A percentile compares a stretch with the other conserved stretches of the same genome.
phyloP scores from a whole-genome alignment of 2,888 invertebrate genomes.

The Tortricodes alternella region DNA sequence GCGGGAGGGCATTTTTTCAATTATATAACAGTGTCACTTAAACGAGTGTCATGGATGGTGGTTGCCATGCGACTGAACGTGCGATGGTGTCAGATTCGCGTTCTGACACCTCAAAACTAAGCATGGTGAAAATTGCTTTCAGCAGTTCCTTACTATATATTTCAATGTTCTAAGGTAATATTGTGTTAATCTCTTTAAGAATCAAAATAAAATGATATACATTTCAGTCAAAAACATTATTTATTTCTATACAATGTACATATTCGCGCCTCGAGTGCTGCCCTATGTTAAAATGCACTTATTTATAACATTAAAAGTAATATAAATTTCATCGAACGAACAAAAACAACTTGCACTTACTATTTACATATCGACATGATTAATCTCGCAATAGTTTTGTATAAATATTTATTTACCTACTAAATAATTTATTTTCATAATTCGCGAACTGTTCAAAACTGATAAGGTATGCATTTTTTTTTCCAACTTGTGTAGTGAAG shows the following conservation, averaged over 20 bases:
- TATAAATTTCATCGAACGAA: constrained; percentile 35
- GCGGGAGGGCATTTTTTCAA: no score
- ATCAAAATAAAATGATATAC: constrained; percentile 45
- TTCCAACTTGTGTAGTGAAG: constrained; percentile 33
- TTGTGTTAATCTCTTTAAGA: not conserved
- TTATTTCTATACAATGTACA: constrained; percentile 78
- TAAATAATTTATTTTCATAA: constrained; percentile 19
- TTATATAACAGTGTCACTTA: no score
- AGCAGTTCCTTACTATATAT: no score
- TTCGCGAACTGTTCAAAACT: constrained; percentile 25
- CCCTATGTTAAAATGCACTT: constrained; percentile 26
- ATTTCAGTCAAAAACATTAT: constrained; percentile 64
- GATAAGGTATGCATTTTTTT: constrained; percentile 26
- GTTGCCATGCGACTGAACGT: no score
- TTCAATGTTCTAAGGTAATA: no score
- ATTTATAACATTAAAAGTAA: constrained; percentile 24
- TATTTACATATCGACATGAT: constrained; percentile 58
- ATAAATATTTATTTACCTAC: constrained; percentile 33
- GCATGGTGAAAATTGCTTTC: no score
- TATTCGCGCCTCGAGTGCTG: constrained; percentile 58
- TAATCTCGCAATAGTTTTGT: constrained; percentile 39
- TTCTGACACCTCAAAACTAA: no score
- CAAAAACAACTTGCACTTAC: constrained; percentile 43
- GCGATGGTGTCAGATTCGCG: no score
- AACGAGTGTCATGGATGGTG: no score